Evolutionary conservation across 2,888 invertebrate genomes (phyloP), one percentile per base, ranked within the genome.

Genomic region (Diaperis boleti): DNA sequence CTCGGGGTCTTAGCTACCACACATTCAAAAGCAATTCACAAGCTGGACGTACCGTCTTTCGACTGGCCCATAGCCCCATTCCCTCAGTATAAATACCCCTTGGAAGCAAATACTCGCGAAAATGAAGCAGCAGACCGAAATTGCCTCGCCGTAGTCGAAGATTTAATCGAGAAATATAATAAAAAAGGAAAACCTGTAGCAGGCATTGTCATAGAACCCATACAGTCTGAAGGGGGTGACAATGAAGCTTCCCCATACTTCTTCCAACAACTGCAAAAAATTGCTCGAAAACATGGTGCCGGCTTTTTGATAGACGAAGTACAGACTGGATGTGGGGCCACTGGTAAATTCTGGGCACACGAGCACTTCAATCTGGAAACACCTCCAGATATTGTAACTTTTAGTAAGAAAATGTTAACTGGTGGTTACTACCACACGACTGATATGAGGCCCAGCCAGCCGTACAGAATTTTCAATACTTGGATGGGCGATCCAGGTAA

Each of bases 401-500:
- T 99, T 82, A 97, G 97, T 78, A 99, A 99, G 84, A 99, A 99
- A 83, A 93, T 98, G 94, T 88, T 96, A 72, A 88, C 95, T 1
- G 99, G 98, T 11, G 99, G 99, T 39, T 98, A 92, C 81, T 99
- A 90, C 81, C 92, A 91, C 78, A 87, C 85, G 39, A 81, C 87
- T 1, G 90, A 94, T 64, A 88, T 94, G 74, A 88, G 92, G 71
- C 90, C 94, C 1, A 85, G 87, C 10, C 89, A 92, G 64, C 82
- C 93, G 0, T 97, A 92, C 81, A 87, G 98, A 64, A 92, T 99
- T 69, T 98, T 97, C 83, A 99, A 99, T 82, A 99, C 99, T 0
- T 99, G 99, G 99, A 92, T 98, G 90, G 99, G 99, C 8, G 99
- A 99, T 81, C 98, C 98, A 3, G 89, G 94, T 59, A 99, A 98